A percentile compares a stretch with the other conserved stretches of the same genome.
phyloP scores from a whole-genome alignment of 2,113 vertebrate species.

The Osmerus eperlanus region DNA sequence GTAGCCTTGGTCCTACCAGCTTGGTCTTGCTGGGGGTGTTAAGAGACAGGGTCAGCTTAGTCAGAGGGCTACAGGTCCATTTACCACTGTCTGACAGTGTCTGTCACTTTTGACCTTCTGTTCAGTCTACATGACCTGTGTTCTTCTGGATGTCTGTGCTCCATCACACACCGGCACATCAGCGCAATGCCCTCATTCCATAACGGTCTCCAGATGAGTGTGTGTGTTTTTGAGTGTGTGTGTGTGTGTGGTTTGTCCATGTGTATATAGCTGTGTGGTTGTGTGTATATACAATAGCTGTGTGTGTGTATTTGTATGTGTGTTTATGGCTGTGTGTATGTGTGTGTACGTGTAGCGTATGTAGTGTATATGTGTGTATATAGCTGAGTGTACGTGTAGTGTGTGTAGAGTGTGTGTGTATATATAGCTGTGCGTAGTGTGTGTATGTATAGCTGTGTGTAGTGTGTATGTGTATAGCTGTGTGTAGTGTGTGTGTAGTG shows the following conservation, averaged over 20 bases:
- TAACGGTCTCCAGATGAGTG: slow-evolving; percentile 57
- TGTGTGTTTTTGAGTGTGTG: slow-evolving; percentile 38
- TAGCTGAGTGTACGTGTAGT: neutral
- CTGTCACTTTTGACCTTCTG: no score
- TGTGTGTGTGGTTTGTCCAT: slow-evolving; percentile 21
- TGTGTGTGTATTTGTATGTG: slow-evolving; percentile 33
- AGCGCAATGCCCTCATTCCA: slow-evolving; percentile 62
- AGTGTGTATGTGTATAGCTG: slow-evolving; percentile 14
- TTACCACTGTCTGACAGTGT: no score
- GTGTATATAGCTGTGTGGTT: slow-evolving; percentile 34
- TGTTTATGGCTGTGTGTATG: neutral
- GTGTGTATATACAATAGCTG: slow-evolving; percentile 56
- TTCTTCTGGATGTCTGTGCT: slow-evolving; percentile 72
- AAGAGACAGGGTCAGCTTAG: no score
- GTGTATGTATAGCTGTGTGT: slow-evolving; percentile 17
- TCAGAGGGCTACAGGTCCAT: no score
- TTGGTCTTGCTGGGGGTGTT: no score
- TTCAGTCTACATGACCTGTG: slow-evolving; percentile 76
- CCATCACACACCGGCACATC: slow-evolving; percentile 55
- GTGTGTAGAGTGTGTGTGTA: no score
- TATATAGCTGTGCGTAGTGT: no score
- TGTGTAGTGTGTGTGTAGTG: neutral
- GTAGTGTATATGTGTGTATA: neutral
- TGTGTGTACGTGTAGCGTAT: neutral
- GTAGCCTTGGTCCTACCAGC: no score